These are phyloP conservation scores for Brachymystax lenok DNA, from an alignment of 2,797 vertebrate genomes.

Conservation along the genomic window DNA sequence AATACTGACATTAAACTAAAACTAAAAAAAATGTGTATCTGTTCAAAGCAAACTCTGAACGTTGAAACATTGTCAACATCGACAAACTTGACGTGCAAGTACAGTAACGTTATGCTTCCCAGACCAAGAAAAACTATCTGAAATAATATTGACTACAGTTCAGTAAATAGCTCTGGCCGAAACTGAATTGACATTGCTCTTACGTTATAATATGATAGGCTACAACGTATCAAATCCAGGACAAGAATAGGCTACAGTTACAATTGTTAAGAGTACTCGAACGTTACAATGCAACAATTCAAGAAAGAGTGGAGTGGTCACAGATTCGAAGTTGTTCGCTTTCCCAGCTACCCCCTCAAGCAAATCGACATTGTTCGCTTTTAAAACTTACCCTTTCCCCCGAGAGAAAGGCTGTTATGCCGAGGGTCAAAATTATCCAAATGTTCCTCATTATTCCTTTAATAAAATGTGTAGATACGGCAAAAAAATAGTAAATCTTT, in stretches of 20 bases:
- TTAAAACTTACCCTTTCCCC: slow-evolving; percentile 87
- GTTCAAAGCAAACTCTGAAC: background rate
- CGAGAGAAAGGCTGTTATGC: slow-evolving; percentile 81
- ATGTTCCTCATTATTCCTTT: slow-evolving; percentile 88
- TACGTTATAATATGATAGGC: background rate
- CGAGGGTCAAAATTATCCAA: slow-evolving; percentile 87
- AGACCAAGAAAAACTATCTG: too few relatives aligned
- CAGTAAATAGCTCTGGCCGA: background rate
- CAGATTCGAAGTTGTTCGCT: slow-evolving; percentile 19
- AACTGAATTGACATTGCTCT: background rate
- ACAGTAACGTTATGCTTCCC: background rate
- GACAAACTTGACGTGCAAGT: background rate
- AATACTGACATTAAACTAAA: slow-evolving; percentile 1
- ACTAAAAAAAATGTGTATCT: background rate
- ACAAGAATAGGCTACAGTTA: background rate
- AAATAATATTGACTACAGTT: background rate
- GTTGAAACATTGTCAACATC: background rate
- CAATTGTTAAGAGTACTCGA: background rate
- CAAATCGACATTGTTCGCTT: slow-evolving; percentile 40
- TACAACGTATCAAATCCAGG: background rate
- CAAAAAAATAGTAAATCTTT: slow-evolving; percentile 43
- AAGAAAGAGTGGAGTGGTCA: slow-evolving; percentile 17
- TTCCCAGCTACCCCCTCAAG: slow-evolving; percentile 23
- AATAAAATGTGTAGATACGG: slow-evolving; percentile 35
- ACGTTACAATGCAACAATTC: background rate